A percentile compares a stretch with the other conserved stretches of the same genome.
phyloP scores from a whole-genome alignment of 2,888 invertebrate genomes.

The Tubulanus polymorphus region DNA sequence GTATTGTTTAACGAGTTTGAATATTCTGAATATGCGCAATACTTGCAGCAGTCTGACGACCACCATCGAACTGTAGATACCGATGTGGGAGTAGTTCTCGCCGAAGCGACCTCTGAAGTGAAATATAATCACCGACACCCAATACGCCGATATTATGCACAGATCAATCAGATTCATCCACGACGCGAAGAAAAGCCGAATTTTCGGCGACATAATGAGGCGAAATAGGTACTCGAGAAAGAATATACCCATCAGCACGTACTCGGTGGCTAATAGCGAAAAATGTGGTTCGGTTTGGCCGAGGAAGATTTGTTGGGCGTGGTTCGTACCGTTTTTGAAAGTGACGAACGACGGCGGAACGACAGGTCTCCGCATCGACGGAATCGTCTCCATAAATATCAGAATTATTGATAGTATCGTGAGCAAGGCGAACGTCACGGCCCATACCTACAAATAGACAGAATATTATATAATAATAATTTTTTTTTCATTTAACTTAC shows the following conservation, averaged over 20 bases:
- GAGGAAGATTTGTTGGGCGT: neutral
- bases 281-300: neutral
- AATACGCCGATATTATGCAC: conserved; percentile 2
- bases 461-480: neutral
- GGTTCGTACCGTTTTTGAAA: neutral
- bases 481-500: too few relatives aligned
- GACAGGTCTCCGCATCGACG: conserved; percentile 73
- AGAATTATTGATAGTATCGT: conserved; percentile 97
- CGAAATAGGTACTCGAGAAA: conserved; percentile 4
- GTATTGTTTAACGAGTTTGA: conserved; percentile 8
- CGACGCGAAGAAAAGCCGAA: conserved; percentile 5
- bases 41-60: conserved; percentile 74
- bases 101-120: conserved; percentile 61
- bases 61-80: conserved; percentile 68
- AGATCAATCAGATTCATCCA: conserved; percentile 9
- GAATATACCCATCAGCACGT: conserved; percentile 5
- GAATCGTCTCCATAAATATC: conserved; percentile 94
- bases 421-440: conserved; percentile 97
- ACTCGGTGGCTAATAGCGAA: conserved; percentile 1
- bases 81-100: conserved; percentile 5
- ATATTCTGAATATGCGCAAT: conserved; percentile 20
- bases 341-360: neutral
- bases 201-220: conserved; percentile 2
- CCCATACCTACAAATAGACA: conserved; percentile 56
- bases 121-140: conserved; percentile 72